These are phyloP conservation scores for Drosophila kanapiae DNA, from an alignment of 1,140 invertebrate genomes.

Conservation along the genomic window DNA sequence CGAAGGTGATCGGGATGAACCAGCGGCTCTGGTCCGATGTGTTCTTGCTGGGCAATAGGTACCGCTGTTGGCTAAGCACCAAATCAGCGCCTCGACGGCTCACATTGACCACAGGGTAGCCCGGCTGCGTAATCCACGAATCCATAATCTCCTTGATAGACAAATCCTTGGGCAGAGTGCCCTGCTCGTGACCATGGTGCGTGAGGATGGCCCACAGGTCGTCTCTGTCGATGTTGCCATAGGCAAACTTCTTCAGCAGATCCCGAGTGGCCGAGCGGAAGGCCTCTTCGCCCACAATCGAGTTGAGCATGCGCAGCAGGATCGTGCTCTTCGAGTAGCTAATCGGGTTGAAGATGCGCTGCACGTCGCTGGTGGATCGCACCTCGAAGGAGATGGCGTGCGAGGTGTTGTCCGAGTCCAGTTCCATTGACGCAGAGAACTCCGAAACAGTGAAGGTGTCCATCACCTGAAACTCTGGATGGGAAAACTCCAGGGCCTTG, in stretches of 20 bases:
- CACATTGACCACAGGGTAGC: slow-evolving; percentile 92
- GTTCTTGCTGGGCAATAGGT: slow-evolving; percentile 62
- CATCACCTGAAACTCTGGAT: slow-evolving; percentile 90
- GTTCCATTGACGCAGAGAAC: slow-evolving; percentile 89
- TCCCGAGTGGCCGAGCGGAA: slow-evolving; percentile 89
- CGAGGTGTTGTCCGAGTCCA: slow-evolving; percentile 91
- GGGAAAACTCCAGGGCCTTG: slow-evolving; percentile 88
- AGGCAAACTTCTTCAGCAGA: slow-evolving; percentile 88
- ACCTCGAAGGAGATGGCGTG: slow-evolving; percentile 91
- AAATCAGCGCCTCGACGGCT: slow-evolving; percentile 64
- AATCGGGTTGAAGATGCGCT: slow-evolving; percentile 93
- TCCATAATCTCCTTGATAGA: slow-evolving; percentile 91
- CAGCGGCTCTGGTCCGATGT: slow-evolving; percentile 81
- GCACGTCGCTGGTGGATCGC: slow-evolving; percentile 90
- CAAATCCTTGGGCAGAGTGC: slow-evolving; percentile 85
- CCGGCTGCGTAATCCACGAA: slow-evolving; percentile 93
- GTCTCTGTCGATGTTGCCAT: slow-evolving; percentile 89
- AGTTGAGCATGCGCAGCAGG: slow-evolving; percentile 93
- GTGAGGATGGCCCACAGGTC: slow-evolving; percentile 90
- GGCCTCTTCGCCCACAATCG: slow-evolving; percentile 89
- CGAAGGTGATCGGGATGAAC: slow-evolving; percentile 87
- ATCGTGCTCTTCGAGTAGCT: slow-evolving; percentile 94
- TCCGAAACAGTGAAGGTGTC: slow-evolving; percentile 92
- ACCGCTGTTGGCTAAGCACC: slow-evolving; percentile 72
- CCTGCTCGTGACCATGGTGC: slow-evolving; percentile 85